Conservation (phyloP, 2,888 invertebrate species). For the Melikaiella ostensackeni region DNA sequence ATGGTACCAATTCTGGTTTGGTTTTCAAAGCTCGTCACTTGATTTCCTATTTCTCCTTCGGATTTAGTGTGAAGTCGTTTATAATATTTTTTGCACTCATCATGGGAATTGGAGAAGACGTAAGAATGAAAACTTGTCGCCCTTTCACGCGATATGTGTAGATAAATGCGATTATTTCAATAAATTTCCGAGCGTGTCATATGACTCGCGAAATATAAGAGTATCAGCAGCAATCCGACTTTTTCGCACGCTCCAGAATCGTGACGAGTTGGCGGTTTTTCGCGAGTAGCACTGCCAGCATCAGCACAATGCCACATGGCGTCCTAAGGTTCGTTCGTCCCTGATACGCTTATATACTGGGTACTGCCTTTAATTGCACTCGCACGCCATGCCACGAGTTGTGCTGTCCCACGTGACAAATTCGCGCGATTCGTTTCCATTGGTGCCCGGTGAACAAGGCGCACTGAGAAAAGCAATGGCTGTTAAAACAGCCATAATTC, state of each 20-base stretch:
- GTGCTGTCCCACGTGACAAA: conserved; percentile 41
- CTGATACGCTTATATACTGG: conserved; percentile 18
- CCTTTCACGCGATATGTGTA: neutral
- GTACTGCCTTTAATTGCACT: conserved; percentile 43
- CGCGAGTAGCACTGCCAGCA: neutral
- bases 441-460: conserved; percentile 14
- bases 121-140: neutral
- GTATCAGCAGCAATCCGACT: neutral
- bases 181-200: conserved; percentile 17
- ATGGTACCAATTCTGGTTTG: no score
- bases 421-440: conserved; percentile 43
- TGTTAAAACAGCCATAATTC: conserved; percentile 46
- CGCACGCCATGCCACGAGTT: conserved; percentile 41
- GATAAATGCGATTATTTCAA: conserved; percentile 15
- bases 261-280: conserved; percentile 29
- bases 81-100: no score
- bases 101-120: neutral
- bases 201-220: conserved; percentile 15
- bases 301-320: neutral
- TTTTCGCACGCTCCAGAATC: conserved; percentile 37
- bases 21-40: no score
- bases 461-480: conserved; percentile 34
- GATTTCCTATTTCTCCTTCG: no score
- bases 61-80: no score
- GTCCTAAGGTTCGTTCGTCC: neutral